A percentile compares a stretch with the other conserved stretches of the same genome.
Conservation (phyloP, 2,888 invertebrate genomes). For the Lasioglossum pauxillum region DNA sequence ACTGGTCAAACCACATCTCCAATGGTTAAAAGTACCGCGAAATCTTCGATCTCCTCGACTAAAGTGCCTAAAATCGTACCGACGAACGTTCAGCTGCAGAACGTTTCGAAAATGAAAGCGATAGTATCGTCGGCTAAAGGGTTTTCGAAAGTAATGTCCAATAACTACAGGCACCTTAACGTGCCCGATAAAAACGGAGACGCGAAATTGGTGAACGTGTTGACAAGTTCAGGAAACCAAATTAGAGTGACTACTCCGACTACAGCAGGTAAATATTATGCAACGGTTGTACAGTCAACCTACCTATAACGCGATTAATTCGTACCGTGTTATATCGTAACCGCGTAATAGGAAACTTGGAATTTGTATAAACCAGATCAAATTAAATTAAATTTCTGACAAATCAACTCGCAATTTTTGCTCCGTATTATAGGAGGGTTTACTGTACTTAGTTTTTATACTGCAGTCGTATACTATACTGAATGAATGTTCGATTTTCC, state of each 20-base stretch:
- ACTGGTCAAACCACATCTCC: constrained; percentile 55
- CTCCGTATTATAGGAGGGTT: not conserved
- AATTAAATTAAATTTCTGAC: not conserved
- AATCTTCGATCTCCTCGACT: constrained; percentile 55
- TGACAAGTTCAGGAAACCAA: constrained; percentile 71
- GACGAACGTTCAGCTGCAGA: constrained; percentile 64
- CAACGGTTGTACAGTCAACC: not conserved
- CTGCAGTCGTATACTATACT: not conserved
- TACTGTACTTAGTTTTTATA: not conserved
- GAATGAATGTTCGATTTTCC: constrained; percentile 1
- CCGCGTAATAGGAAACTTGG: not conserved
- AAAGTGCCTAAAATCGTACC: constrained; percentile 76
- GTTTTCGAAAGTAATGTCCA: constrained; percentile 73
- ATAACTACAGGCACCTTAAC: constrained; percentile 73
- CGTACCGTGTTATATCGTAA: not conserved
- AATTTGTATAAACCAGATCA: not conserved
- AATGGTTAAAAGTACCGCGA: constrained; percentile 53
- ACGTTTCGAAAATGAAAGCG: constrained; percentile 77
- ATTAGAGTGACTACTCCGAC: constrained; percentile 69
- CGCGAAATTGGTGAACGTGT: constrained; percentile 70
- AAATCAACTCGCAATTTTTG: not conserved
- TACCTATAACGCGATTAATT: not conserved
- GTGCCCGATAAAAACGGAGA: constrained; percentile 72
- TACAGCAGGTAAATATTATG: constrained; percentile 64
- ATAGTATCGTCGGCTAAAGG: constrained; percentile 74